Evolutionary conservation across 2,113 vertebrate species (phyloP).

Genomic region (Hippolais icterina): DNA sequence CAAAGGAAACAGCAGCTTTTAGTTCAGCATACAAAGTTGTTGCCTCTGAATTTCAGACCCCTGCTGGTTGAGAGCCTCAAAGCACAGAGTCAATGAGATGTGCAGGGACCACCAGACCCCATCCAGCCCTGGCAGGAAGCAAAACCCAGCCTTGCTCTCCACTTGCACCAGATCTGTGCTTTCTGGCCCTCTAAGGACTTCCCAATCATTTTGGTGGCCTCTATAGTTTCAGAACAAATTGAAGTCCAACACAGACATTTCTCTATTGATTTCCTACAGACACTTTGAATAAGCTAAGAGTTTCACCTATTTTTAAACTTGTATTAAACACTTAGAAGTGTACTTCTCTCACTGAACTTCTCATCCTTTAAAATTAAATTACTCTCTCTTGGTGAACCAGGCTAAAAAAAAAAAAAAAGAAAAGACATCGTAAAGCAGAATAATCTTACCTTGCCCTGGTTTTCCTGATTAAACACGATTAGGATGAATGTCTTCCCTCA

Average conservation of each 20-base stretch:
- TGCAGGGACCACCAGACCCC: background rate
- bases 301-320: background rate
- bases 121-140: background rate
- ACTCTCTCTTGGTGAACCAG: background rate
- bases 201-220: background rate
- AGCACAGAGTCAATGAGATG: accelerated
- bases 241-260: background rate
- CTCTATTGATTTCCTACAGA: background rate
- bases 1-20: background rate
- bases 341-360: background rate
- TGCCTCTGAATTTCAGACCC: background rate
- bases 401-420: background rate
- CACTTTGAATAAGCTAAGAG: background rate
- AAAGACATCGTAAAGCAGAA: background rate
- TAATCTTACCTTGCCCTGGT: background rate
- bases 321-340: background rate
- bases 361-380: conserved; percentile 48
- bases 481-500: background rate
- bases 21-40: background rate
- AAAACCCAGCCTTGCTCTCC: background rate
- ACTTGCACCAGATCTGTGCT: accelerated
- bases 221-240: background rate
- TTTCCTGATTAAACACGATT: conserved; percentile 3
- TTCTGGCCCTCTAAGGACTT: background rate
- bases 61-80: accelerated